Evolutionary conservation across 2,797 vertebrate species (phyloP).

Genomic region (Momotus momota): DNA sequence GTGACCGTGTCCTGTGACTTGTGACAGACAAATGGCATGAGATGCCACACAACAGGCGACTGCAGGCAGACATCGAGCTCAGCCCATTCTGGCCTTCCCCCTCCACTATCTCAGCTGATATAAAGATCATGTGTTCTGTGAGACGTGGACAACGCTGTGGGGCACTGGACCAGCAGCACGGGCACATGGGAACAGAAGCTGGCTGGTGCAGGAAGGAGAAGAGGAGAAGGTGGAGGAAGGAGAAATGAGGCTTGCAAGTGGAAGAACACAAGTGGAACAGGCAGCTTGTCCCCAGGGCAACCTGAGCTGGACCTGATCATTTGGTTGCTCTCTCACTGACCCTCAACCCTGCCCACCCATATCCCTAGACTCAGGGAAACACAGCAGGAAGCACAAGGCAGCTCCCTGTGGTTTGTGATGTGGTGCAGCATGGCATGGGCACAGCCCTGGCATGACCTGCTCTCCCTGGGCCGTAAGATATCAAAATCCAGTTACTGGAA

Average conservation of each 20-base stretch:
- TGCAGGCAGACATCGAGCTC: background rate
- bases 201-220: background rate
- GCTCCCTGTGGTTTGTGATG: background rate
- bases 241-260: background rate
- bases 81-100: background rate
- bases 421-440: background rate
- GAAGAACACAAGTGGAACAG: background rate
- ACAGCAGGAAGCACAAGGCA: background rate
- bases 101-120: background rate
- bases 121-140: accelerated
- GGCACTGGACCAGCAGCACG: background rate
- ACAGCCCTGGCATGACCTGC: constrained; percentile 53
- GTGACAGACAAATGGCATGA: accelerated
- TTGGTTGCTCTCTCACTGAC: background rate
- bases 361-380: background rate
- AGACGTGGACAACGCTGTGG: background rate
- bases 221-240: background rate
- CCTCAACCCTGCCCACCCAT: background rate
- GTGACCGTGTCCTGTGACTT: background rate
- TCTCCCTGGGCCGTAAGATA: constrained; percentile 41
- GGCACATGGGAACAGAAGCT: background rate
- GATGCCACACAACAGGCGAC: background rate
- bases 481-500: constrained; percentile 56
- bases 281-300: background rate
- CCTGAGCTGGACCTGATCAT: background rate